Base-by-base conservation (phyloP, 2,797 vertebrate species). In the Anomalospiza imberbis region DNA sequence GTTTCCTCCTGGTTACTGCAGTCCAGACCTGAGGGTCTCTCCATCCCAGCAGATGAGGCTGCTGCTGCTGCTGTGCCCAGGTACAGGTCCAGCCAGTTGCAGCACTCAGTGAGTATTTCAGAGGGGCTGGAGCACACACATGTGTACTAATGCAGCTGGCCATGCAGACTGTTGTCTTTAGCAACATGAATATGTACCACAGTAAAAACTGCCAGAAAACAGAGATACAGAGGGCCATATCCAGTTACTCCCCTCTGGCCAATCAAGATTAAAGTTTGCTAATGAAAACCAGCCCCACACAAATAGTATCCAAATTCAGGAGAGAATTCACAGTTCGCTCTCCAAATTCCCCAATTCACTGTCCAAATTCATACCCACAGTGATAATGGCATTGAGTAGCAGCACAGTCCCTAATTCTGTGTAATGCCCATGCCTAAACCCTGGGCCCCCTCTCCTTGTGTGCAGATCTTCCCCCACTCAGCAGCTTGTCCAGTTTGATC, bases 381-480 rank as follows among this genome's bases (percentile, higher is more conserved):
- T 38, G 34, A 48, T 4, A 8, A 28, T 12, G 10, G 7, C 17
- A 25, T 48, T 25, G 32, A 83, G 22, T 45, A 62, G 18, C 19
- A 31, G 10, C 44, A 44, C 10, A 45, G 22, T 13, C 15, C 60
- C 22, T 47, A 61, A 53, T 40, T 50, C 57, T 50, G 9, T 38
- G 11, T 50, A 68, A 42, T 0, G 0, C 9, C 13, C 2, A 1
- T 25, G 24, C 3, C 24, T 61, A 62, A 29, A 17, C 12, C 10
- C 29, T 47, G 20, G 38, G 6, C 1, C 4, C 12, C 19, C 6
- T 75, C 12, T 60, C 7, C 4, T 12, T 40, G 11, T 34, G 12
- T 2, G 2, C 13, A 51, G 26, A 18, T 17, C 8, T 55, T 15
- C 4, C 12, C 6, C 13, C 3, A 1, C 44, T 88, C 36, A n/a